phyloP scores from a whole-genome alignment of 2,888 invertebrate species.

The Chalcis sispes region DNA sequence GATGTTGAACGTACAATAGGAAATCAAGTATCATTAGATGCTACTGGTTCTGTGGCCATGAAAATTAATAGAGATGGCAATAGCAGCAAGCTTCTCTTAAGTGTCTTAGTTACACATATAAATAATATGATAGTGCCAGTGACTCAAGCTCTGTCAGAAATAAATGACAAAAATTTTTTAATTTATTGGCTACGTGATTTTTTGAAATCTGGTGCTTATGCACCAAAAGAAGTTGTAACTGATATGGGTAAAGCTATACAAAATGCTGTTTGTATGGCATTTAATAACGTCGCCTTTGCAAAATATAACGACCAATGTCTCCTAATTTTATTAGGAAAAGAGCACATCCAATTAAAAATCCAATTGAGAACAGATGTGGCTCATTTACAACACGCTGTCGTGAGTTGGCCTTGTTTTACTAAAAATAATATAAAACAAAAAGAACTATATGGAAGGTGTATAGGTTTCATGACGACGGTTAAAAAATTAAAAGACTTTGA shows the following conservation, averaged over 20 bases:
- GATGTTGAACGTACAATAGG: neutral
- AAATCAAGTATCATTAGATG: constrained; percentile 57
- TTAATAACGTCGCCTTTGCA: constrained; percentile 57
- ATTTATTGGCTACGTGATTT: constrained; percentile 50
- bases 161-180: constrained; percentile 60
- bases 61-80: constrained; percentile 47
- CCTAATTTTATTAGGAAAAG: constrained; percentile 20
- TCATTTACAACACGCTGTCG: neutral
- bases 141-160: constrained; percentile 61
- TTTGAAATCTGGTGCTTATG: constrained; percentile 56
- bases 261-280: constrained; percentile 44
- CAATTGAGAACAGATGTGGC: neutral
- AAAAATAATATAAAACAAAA: neutral
- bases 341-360: constrained; percentile 1
- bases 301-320: constrained; percentile 56
- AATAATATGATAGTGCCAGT: constrained; percentile 59
- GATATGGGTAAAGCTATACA: constrained; percentile 60
- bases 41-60: constrained; percentile 59
- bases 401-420: neutral
- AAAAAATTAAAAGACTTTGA: too few species aligned
- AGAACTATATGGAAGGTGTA: neutral
- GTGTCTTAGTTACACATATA: constrained; percentile 57
- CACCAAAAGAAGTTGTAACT: constrained; percentile 57
- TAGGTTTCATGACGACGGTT: neutral
- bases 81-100: constrained; percentile 55